Conservation (phyloP, 1,140 invertebrate genomes). For the Neodiprion fabricii region DNA sequence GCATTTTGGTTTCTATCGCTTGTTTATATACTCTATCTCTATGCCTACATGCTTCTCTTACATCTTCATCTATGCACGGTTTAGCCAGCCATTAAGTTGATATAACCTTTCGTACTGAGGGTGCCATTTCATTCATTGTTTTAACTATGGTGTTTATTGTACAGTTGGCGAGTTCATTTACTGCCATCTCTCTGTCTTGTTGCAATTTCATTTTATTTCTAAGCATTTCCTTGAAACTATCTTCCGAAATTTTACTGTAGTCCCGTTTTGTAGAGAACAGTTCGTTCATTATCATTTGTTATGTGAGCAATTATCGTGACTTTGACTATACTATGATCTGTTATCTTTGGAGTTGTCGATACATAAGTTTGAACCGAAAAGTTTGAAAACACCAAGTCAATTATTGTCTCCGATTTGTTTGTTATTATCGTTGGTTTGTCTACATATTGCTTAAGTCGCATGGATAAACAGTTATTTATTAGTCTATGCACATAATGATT, state of each 20-base stretch:
- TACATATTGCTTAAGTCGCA: constrained; percentile 16
- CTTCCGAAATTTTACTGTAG: background rate
- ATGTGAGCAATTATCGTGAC: background rate
- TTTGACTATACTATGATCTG: constrained; percentile 8
- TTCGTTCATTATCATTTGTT: background rate
- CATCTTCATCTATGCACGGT: background rate
- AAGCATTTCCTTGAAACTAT: background rate
- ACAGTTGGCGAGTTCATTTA: background rate
- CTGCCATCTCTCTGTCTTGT: background rate
- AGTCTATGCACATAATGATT: constrained; percentile 16
- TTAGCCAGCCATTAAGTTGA: background rate
- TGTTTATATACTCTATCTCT: background rate
- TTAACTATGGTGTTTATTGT: background rate
- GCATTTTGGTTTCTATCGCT: background rate
- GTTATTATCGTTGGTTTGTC: constrained; percentile 13
- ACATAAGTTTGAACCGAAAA: constrained; percentile 11
- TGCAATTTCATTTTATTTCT: background rate
- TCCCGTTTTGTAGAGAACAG: background rate
- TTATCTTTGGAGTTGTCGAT: constrained; percentile 1
- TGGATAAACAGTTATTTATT: constrained; percentile 9
- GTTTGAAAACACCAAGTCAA: constrained; percentile 19
- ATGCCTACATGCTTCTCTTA: background rate
- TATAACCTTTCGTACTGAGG: background rate
- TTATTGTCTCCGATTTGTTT: constrained; percentile 5
- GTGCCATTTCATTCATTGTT: background rate